Conservation (phyloP, 37 sponge, comb jelly and placozoan species). For the Oscarella lobularis region DNA sequence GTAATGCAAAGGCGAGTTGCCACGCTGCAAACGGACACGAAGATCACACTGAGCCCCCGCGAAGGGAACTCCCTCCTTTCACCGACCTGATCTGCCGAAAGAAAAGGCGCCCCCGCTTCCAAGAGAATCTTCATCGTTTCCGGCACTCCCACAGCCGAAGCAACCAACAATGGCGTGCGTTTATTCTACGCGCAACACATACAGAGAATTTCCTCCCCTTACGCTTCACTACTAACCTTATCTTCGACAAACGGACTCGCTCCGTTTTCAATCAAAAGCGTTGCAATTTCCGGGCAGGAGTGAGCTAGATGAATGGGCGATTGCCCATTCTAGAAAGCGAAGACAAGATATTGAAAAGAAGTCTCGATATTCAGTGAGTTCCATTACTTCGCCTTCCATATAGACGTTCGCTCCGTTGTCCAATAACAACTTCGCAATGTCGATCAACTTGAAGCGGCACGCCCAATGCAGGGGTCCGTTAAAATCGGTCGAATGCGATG, state of each 20-base stretch:
- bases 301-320: neutral
- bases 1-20: neutral
- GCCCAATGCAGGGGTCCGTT: slow-evolving; percentile 11
- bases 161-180: neutral
- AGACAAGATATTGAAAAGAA: too few species aligned
- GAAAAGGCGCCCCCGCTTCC: neutral
- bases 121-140: neutral
- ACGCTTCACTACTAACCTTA: neutral
- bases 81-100: neutral
- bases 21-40: neutral
- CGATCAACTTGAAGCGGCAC: neutral
- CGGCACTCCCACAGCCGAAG: neutral
- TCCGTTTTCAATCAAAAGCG: neutral
- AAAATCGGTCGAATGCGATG: neutral
- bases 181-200: neutral
- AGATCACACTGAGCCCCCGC: neutral
- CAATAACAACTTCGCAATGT: neutral
- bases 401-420: neutral
- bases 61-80: neutral
- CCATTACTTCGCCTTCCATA: slow-evolving; percentile 4
- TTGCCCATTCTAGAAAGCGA: neutral
- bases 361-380: too few species aligned
- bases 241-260: neutral
- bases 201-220: neutral
- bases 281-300: neutral